These are phyloP conservation scores for Epizoanthus stellaris DNA, from an alignment of 92 coral and sea anemone species.

Conservation along the genomic window DNA sequence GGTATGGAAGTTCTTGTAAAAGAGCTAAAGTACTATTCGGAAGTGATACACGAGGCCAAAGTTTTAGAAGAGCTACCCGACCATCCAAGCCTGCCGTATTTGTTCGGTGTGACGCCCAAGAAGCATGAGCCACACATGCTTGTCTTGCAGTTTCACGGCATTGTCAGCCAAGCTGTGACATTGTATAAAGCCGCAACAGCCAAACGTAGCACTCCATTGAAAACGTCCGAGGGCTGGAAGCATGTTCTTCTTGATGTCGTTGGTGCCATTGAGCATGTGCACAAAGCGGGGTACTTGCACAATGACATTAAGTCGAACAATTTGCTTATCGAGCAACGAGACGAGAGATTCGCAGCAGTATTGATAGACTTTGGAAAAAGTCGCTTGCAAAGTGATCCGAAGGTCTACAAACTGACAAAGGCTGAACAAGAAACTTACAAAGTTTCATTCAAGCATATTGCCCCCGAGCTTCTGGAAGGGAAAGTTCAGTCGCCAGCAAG, in stretches of 20 bases:
- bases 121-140: not conserved
- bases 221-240: not conserved
- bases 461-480: too few species aligned
- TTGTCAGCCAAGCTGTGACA: not conserved
- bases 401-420: not conserved
- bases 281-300: constrained; percentile 5
- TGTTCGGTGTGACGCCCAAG: not conserved
- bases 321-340: not conserved
- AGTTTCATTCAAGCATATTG: too few species aligned
- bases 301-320: not conserved
- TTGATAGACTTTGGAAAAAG: not conserved
- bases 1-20: constrained; percentile 2
- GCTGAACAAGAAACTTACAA: not conserved
- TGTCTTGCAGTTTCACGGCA: constrained; percentile 7
- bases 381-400: not conserved
- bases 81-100: not conserved
- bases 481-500: too few species aligned
- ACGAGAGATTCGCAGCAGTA: not conserved
- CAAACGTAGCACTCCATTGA: not conserved
- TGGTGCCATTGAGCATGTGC: not conserved
- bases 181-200: not conserved
- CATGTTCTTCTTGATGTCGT: not conserved
- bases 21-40: not conserved
- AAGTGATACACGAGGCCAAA: not conserved
- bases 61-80: not conserved